Evolutionary conservation across 1,140 invertebrate genomes (phyloP), one percentile per base, ranked within the genome.

Genomic region (Cydia splendana): DNA sequence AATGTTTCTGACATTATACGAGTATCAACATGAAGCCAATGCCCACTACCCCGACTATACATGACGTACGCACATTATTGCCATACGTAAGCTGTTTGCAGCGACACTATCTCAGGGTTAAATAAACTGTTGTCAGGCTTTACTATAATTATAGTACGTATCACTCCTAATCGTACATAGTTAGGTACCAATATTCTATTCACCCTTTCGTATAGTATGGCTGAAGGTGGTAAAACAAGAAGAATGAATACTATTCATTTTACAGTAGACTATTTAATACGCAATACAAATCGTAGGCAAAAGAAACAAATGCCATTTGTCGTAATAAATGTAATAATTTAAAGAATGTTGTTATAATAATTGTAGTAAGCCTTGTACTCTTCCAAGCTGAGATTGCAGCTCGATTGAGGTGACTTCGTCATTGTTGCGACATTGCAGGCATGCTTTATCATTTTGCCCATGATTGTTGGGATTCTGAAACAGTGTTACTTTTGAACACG

Each of bases 351-450:
- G 65, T 67, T 67, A 67, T 67, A 18, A 38, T 67, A 34, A 34
- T 67, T 34, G 30, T 67, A 67, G 15, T 67, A 24, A 34, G 18
- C 4, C 65, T 13, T 62, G 53, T 53, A n/a, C 57, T 20, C 57
- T 62, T 62, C 57, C 65, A 24, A 69, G 65, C 6, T 38, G 18
- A 69, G 65, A 28, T 65, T 65, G 30, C 65, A 71, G 15, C 30
- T 42, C 67, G n/a, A 71, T 71, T 71, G 45, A 69, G 28, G 24
- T 67, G 65, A 71, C 67, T 38, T 18, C 67, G 67, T 18, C 67
- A 10, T 42, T 34, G 30, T 71, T 71, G 67, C 67, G 30, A 71
- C 34, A 38, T 71, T n/a, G 67, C 65, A 1, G n/a, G 18, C 57
- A 62, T 62, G 57, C 57, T n/a, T 62, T 62, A 62, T 62, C 57